Base-by-base conservation (phyloP, 2,797 vertebrate species). In the Staurois parvus region DNA sequence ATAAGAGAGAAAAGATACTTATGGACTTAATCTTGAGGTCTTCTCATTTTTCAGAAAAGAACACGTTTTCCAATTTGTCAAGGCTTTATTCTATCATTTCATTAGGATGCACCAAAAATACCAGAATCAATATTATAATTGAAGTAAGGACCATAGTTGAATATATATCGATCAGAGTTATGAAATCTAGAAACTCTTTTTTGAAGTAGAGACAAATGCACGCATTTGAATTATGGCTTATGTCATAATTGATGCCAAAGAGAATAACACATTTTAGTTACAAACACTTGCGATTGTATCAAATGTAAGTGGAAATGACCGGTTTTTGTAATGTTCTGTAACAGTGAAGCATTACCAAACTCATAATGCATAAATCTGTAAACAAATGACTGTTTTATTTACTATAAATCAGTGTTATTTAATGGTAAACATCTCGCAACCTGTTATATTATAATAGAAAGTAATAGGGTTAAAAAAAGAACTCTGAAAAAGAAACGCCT, bases 121-220 rank as follows among this genome's bases (percentile, higher is more conserved):
- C 56, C 62, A 78, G 48, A 78, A 84, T 84, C 48, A 59, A 77
- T 76, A 68, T 70, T 45, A 34, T 84, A 76, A 84, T 76, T 84
- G 64, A 77, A 77, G 64, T 42, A 42, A 28, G 4, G n/a, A n/a
- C 0, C 45, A 32, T 59, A 24, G 75, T 77, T 70, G n/a, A 77
- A 77, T 59, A 77, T 84, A 45, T 42, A 84, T 84, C 21, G 52
- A 84, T 37, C 34, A 13, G 6, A 29, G 11, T 72, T 26, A 59
- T 19, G 66, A 11, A 74, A 66, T 66, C 7, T 74, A 42, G 5
- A 72, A 30, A 45, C 34, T 17, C 26, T 59, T 37, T 72, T 48
- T 28, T 19, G 48, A 42, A 64, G 1, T 9, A n/a, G 66, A 21
- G 32, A 74, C 28, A 75, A 75, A 83, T 67, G 40, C 13, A 13